Conservation (phyloP, 1,140 invertebrate genomes). For the Ditylenchus dipsaci region DNA sequence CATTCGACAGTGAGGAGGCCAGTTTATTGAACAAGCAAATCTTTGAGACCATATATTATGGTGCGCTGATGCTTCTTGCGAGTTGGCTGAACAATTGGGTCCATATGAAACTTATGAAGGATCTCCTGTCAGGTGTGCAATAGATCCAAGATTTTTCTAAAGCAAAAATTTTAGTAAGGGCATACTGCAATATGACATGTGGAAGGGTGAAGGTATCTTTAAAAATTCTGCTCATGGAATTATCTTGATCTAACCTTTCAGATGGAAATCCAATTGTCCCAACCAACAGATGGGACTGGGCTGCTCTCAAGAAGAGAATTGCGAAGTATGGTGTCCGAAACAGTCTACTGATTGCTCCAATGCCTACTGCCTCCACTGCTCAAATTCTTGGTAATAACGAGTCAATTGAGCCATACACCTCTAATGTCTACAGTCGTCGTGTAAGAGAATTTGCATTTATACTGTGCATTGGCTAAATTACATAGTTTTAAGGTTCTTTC, state of each 20-base stretch:
- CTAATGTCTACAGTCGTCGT: conserved; percentile 87
- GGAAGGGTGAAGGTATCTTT: conserved; percentile 62
- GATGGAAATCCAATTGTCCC: conserved; percentile 69
- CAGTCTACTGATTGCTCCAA: conserved; percentile 87
- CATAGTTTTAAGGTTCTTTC: conserved; percentile 70
- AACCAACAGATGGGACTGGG: conserved; percentile 84
- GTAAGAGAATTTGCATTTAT: conserved; percentile 57
- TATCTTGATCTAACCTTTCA: neutral
- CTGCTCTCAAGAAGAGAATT: conserved; percentile 76
- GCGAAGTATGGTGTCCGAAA: conserved; percentile 85
- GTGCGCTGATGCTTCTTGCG: conserved; percentile 93
- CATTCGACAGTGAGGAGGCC: conserved; percentile 77
- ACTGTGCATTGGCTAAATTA: too few relatives aligned
- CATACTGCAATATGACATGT: conserved; percentile 97
- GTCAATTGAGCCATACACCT: conserved; percentile 95
- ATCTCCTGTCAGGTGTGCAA: conserved; percentile 12
- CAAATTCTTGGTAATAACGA: conserved; percentile 99
- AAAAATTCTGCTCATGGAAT: neutral
- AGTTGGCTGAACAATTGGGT: conserved; percentile 80
- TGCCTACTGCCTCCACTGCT: conserved; percentile 98
- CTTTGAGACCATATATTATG: conserved; percentile 97
- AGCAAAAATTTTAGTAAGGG: conserved; percentile 70
- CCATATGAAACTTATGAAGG: conserved; percentile 81
- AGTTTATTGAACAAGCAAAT: conserved; percentile 85
- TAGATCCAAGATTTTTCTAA: neutral